A percentile compares a stretch with the other conserved stretches of the same genome.
Evolutionary conservation across 2,888 invertebrate species (phyloP).

Genomic region (Melieria picta): DNA sequence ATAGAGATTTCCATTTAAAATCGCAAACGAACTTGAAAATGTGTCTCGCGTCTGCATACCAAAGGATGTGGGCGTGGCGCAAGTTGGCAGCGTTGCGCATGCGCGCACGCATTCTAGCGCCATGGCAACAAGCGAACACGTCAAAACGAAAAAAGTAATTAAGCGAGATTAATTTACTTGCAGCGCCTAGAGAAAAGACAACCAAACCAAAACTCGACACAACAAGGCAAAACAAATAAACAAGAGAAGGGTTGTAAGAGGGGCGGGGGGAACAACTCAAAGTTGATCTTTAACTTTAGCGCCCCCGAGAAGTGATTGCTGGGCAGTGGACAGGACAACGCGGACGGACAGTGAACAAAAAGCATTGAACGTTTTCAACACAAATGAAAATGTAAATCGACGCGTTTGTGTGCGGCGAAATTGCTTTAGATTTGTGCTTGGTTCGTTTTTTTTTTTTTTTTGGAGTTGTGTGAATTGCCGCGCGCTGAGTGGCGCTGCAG

Average conservation of each 20-base stretch:
- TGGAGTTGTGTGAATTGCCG: not conserved
- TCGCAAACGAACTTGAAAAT: no score
- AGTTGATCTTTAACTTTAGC: conserved; percentile 10
- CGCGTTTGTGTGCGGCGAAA: no score
- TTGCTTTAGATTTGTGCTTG: no score
- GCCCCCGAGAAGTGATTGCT: not conserved
- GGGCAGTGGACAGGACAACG: no score
- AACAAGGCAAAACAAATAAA: not conserved
- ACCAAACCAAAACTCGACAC: not conserved
- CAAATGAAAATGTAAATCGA: no score
- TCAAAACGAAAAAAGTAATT: conserved; percentile 28
- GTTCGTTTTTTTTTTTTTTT: no score
- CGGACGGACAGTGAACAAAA: no score
- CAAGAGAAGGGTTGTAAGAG: conserved; percentile 10
- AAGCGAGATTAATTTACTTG: conserved; percentile 37
- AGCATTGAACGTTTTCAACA: no score
- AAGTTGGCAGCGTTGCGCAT: conserved; percentile 27
- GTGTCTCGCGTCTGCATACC: no score
- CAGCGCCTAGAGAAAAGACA: not conserved
- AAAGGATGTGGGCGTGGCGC: conserved; percentile 8
- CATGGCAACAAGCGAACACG: not conserved
- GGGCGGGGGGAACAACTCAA: not conserved
- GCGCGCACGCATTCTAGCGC: conserved; percentile 8
- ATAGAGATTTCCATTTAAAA: no score
- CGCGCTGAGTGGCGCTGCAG: not conserved